Conservation (phyloP, 2,113 vertebrate species). For the Istiophorus platypterus region DNA sequence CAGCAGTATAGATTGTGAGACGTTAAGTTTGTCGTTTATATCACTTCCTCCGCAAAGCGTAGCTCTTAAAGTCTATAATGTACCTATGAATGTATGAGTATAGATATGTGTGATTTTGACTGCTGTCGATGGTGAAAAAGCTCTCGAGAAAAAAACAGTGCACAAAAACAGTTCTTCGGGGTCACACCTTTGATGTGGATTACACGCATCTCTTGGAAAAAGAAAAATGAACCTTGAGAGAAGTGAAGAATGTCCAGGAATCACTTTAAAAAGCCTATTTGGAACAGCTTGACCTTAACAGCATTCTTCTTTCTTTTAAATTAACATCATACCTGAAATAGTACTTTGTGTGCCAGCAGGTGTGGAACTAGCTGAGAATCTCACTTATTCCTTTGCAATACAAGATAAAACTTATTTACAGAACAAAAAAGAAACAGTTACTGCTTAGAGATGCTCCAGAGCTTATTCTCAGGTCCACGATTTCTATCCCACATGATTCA, state of each 20-base stretch:
- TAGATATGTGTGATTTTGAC: not conserved
- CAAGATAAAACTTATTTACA: not conserved
- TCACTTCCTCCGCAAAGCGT: not conserved
- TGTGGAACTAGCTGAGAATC: not conserved
- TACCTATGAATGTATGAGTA: not conserved
- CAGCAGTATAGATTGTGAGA: not conserved
- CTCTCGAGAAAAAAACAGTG: not conserved
- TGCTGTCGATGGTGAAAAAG: not conserved
- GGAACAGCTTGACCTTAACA: not conserved
- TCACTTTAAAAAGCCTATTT: not conserved
- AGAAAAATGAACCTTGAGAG: not conserved
- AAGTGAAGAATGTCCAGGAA: not conserved
- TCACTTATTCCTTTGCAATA: not conserved
- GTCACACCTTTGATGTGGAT: not conserved
- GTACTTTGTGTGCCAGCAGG: not conserved
- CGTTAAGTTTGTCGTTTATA: not conserved
- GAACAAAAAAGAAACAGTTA: not conserved
- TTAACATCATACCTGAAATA: too few relatives aligned
- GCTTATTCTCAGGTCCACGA: not conserved
- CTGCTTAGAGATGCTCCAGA: not conserved
- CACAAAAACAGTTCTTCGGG: too few relatives aligned
- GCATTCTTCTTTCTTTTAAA: too few relatives aligned
- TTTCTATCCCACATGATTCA: not conserved
- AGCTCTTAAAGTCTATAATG: not conserved
- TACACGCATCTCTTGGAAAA: not conserved